These are phyloP conservation scores for Otis tarda DNA, from an alignment of 2,113 vertebrate genomes.

Conservation along the genomic window DNA sequence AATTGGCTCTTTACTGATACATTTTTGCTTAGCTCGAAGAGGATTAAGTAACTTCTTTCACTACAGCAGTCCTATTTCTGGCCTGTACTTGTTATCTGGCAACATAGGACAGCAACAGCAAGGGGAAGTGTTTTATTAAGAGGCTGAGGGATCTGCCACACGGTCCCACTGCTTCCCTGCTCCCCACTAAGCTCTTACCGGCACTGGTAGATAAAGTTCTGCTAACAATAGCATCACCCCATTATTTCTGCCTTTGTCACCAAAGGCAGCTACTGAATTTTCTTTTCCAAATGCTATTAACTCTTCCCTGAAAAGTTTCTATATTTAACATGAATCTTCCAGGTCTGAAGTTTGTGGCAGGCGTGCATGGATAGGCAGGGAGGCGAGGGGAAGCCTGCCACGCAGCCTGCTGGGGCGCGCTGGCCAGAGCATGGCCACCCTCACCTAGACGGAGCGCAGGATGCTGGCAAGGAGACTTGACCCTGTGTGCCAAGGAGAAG, in stretches of 20 bases:
- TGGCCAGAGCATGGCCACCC: not conserved
- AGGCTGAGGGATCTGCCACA: not conserved
- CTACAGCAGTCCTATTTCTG: slow-evolving; percentile 55
- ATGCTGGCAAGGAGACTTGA: not conserved
- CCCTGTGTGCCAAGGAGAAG: not conserved
- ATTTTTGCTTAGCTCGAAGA: slow-evolving; percentile 35
- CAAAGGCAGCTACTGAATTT: slow-evolving; percentile 22
- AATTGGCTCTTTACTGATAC: slow-evolving; percentile 42
- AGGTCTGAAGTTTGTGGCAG: not conserved
- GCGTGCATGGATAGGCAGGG: not conserved
- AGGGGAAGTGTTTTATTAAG: slow-evolving; percentile 3
- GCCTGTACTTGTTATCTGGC: slow-evolving; percentile 50
- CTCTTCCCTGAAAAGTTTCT: not conserved
- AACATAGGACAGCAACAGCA: slow-evolving; percentile 31
- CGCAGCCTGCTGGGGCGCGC: fast-evolving
- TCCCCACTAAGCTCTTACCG: slow-evolving; percentile 17
- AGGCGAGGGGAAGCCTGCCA: not conserved
- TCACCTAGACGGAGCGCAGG: not conserved
- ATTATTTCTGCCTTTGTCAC: slow-evolving; percentile 33
- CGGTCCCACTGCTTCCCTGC: not conserved
- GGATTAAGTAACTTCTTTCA: slow-evolving; percentile 65
- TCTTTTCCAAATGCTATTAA: slow-evolving; percentile 16
- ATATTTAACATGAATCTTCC: not conserved
- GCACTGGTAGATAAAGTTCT: slow-evolving; percentile 37
- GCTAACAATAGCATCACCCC: slow-evolving; percentile 31